Percentiles rank a stretch among this genome's conserved stretches.
Evolutionary conservation across 2,888 invertebrate genomes (phyloP).

Genomic region (Eucriotettix oculatus): DNA sequence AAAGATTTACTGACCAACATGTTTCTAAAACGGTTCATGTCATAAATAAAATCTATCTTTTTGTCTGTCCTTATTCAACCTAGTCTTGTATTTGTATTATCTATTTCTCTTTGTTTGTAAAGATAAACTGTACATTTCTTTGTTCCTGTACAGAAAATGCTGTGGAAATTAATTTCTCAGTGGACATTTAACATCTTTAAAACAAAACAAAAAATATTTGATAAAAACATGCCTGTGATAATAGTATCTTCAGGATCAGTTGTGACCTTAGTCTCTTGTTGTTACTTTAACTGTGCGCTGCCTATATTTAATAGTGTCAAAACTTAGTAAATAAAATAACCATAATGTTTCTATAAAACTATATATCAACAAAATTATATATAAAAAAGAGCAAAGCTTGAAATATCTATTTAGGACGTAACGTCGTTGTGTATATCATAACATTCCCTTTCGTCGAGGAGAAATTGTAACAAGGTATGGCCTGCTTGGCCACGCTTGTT

Average conservation of each 20-base stretch:
- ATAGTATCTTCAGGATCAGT: constrained; percentile 52
- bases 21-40: no score
- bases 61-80: no score
- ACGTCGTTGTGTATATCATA: constrained; percentile 4
- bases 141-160: constrained; percentile 17
- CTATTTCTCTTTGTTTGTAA: no score
- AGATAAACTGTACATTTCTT: constrained; percentile 6
- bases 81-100: no score
- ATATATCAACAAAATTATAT: constrained; percentile 1
- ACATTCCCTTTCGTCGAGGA: constrained; percentile 3
- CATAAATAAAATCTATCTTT: no score
- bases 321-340: constrained; percentile 5
- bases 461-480: not conserved
- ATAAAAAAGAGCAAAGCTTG: constrained; percentile 6
- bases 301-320: constrained; percentile 25
- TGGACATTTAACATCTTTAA: constrained; percentile 5
- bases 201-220: constrained; percentile 1
- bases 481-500: not conserved
- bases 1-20: no score
- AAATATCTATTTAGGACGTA: constrained; percentile 4
- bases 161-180: constrained; percentile 4
- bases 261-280: constrained; percentile 40
- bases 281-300: constrained; percentile 13
- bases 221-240: constrained; percentile 47
- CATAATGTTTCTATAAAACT: constrained; percentile 10